Evolutionary conservation across 2,113 vertebrate genomes (phyloP), one percentile per base, ranked within the genome.

Genomic region (Urocolius indicus): DNA sequence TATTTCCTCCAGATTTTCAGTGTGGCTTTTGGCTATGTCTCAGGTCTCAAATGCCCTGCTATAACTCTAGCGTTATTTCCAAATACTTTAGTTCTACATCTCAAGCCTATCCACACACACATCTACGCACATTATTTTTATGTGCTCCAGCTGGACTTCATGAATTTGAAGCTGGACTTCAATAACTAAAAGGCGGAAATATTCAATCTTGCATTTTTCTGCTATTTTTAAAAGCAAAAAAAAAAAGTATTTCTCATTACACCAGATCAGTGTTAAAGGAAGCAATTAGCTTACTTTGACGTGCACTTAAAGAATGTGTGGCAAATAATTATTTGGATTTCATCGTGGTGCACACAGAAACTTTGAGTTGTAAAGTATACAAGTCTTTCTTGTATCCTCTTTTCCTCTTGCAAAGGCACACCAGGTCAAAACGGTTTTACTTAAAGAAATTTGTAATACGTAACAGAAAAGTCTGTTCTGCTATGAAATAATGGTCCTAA

Each of bases 51-150:
- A 83, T 92, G 46, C 80, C 90, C 62, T 91, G 32, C 72, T 83
- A 89, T 93, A 90, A 81, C 19, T 54, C 34, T 32, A n/a, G 79
- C 62, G 62, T 90, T 87, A 91, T 66, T 94, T 94, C 77, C 86
- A 85, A 89, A 82, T 85, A 36, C 45, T 76, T 90, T 36, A 38
- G 27, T 75, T 59, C 45, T 32, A 11, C 48, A 19, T 78, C 63
- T 90, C 46, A 89, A 87, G 58, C 23, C 62, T 84, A 68, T 89
- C 46, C 52, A 54, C 45, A 69, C 41, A 67, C 32, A 59, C n/a
- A 59, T 80, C 57, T 91, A 78, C 32, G 87, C 41, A 76, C 23
- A 72, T 71, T 83, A 49, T 32, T 6, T 84, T 27, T 77, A 77
- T 16, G 51, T 7, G n/a, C 32, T 95, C 59, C 84, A 95, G 75